Percentiles rank a stretch among this genome's conserved stretches.
Evolutionary conservation across 1,140 invertebrate species (phyloP).

Genomic region (Calycopis cecrops): DNA sequence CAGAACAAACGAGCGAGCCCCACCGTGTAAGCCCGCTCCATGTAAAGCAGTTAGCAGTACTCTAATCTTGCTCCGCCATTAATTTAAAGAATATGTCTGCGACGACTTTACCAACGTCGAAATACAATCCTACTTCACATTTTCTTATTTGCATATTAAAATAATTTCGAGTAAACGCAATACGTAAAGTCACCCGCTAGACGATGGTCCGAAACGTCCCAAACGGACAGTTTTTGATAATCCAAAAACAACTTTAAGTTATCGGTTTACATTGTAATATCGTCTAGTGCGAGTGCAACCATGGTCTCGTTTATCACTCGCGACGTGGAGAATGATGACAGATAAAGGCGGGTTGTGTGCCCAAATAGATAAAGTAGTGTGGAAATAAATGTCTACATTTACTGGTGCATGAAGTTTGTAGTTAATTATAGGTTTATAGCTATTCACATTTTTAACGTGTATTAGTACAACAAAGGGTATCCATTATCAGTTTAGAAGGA

Average conservation of each 20-base stretch:
- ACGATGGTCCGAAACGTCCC: conserved; percentile 23
- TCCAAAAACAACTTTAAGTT: conserved; percentile 44
- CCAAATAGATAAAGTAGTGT: conserved; percentile 74
- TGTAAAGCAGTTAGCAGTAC: conserved; percentile 72
- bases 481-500: conserved; percentile 66
- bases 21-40: conserved; percentile 57
- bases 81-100: conserved; percentile 73
- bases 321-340: conserved; percentile 63
- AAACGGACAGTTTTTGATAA: conserved; percentile 22
- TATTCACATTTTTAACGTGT: conserved; percentile 63
- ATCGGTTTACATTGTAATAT: conserved; percentile 33
- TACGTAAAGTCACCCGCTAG: conserved; percentile 51
- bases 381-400: conserved; percentile 74
- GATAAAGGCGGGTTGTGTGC: conserved; percentile 71
- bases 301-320: conserved; percentile 44
- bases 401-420: conserved; percentile 73
- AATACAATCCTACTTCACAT: conserved; percentile 71
- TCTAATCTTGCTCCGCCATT: conserved; percentile 70
- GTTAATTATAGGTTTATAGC: conserved; percentile 71
- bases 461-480: conserved; percentile 66
- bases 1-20: conserved; percentile 60
- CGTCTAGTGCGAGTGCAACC: conserved; percentile 24
- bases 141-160: conserved; percentile 75
- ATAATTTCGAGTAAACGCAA: conserved; percentile 71
- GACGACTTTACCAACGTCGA: conserved; percentile 61